Percentiles rank a stretch among this genome's conserved stretches.
Evolutionary conservation across 2,888 invertebrate species (phyloP).

Genomic region (Polyploca ridens): DNA sequence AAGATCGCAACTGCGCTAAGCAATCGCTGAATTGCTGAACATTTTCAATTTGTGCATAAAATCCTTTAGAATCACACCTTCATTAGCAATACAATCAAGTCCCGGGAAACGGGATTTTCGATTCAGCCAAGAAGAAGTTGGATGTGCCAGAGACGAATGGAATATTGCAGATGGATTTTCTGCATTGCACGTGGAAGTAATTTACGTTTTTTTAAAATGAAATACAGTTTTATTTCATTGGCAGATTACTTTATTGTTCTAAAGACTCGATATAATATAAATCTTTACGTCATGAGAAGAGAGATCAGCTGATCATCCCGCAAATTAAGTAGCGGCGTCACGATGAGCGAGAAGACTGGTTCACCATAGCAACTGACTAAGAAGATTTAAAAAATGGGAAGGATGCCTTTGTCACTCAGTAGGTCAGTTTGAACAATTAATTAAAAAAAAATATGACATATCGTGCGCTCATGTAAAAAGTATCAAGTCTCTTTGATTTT

Average conservation of each 20-base stretch:
- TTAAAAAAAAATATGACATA: too few species aligned
- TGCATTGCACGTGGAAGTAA: conserved; percentile 24
- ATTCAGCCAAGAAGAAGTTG: conserved; percentile 51
- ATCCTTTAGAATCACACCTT: conserved; percentile 56
- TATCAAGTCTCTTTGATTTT: background rate
- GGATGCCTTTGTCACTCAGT: too few species aligned
- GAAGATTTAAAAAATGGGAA: too few species aligned
- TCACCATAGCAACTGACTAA: too few species aligned
- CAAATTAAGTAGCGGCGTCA: too few species aligned
- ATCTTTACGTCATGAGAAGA: too few species aligned
- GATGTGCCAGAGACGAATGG: conserved; percentile 22
- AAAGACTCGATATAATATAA: too few species aligned
- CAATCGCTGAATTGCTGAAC: conserved; percentile 43
- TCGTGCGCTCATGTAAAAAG: too few species aligned
- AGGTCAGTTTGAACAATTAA: too few species aligned
- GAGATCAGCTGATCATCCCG: too few species aligned
- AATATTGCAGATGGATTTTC: conserved; percentile 32
- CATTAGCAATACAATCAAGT: conserved; percentile 71
- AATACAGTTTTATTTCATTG: background rate
- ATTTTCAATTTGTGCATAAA: conserved; percentile 67
- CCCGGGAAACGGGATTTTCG: conserved; percentile 51
- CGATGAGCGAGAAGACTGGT: too few species aligned
- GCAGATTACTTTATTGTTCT: too few species aligned
- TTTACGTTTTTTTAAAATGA: background rate
- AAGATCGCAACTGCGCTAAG: conserved; percentile 36